Percentiles rank a stretch among this genome's conserved stretches.
Conservation (phyloP, 2,113 vertebrate genomes). For the Centropristis striata region DNA sequence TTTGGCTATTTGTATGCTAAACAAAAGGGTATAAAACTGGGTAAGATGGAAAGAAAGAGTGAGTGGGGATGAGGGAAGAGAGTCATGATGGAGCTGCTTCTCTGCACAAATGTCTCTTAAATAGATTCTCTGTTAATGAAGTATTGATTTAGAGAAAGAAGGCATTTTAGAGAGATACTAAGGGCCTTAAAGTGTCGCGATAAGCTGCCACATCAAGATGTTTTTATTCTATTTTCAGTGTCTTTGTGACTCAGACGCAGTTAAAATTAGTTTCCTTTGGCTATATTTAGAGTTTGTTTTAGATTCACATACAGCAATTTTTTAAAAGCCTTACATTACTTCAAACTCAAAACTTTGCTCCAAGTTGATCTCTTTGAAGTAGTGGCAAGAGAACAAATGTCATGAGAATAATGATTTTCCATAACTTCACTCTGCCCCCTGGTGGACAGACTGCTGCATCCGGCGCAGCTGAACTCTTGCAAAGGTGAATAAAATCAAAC, state of each 20-base stretch:
- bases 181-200: constrained; percentile 3
- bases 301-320: neutral
- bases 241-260: constrained; percentile 19
- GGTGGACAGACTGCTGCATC: constrained; percentile 55
- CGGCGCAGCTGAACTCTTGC: neutral
- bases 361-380: neutral
- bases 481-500: neutral
- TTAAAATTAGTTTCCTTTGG: neutral
- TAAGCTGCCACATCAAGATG: constrained; percentile 7
- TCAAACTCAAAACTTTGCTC: neutral
- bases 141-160: constrained; percentile 57
- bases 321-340: neutral
- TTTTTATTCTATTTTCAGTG: constrained; percentile 26
- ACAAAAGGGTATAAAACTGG: neutral
- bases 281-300: constrained; percentile 12
- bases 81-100: constrained; percentile 21
- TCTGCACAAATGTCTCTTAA: constrained; percentile 29
- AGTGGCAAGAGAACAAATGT: neutral
- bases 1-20: constrained; percentile 8
- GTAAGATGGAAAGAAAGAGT: neutral
- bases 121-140: constrained; percentile 56
- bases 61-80: neutral
- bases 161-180: constrained; percentile 30
- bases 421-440: constrained; percentile 74
- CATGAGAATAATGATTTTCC: constrained; percentile 14